Conservation (phyloP, 2,797 vertebrate species). For the Kryptopterus vitreolus region DNA sequence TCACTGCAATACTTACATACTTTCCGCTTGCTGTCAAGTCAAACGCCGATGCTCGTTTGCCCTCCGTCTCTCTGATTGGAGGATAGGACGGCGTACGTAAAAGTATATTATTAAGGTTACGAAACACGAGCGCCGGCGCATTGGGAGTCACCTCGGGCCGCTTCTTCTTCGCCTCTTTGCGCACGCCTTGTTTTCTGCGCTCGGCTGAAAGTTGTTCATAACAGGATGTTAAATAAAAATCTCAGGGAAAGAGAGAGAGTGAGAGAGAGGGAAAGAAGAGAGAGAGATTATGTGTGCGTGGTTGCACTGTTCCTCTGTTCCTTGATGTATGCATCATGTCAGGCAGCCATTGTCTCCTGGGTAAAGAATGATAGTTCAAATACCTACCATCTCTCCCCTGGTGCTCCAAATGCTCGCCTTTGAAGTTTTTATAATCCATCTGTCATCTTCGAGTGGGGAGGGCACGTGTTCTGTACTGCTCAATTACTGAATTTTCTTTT, state of each 20-base stretch:
- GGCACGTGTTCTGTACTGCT: conserved; percentile 96
- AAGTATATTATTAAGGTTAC: conserved; percentile 35
- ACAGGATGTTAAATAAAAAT: conserved; percentile 94
- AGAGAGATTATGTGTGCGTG: conserved; percentile 93
- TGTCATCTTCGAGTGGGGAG: conserved; percentile 98
- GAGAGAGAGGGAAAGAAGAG: conserved; percentile 33
- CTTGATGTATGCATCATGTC: conserved; percentile 97
- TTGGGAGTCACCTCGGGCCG: conserved; percentile 29
- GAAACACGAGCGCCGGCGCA: conserved; percentile 28
- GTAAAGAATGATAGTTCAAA: conserved; percentile 99
- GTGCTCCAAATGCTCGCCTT: conserved; percentile 94
- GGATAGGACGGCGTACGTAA: conserved; percentile 19
- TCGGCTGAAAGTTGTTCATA: conserved; percentile 87
- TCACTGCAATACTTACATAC: conserved; percentile 41
- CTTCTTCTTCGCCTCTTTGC: conserved; percentile 22
- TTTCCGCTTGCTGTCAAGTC: conserved; percentile 26
- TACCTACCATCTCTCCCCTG: conserved; percentile 98
- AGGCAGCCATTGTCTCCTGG: conserved; percentile 98
- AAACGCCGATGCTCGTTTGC: conserved; percentile 26
- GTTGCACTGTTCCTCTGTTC: conserved; percentile 92
- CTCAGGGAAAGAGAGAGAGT: conserved; percentile 60
- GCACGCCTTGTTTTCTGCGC: conserved; percentile 66
- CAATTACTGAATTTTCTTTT: conserved; percentile 96
- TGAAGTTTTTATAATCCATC: conserved; percentile 99
- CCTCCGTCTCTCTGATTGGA: conserved; percentile 22